Percentiles rank a stretch among this genome's conserved stretches.
Conservation (phyloP, 2,797 vertebrate genomes). For the Phoeniculus purpureus region DNA sequence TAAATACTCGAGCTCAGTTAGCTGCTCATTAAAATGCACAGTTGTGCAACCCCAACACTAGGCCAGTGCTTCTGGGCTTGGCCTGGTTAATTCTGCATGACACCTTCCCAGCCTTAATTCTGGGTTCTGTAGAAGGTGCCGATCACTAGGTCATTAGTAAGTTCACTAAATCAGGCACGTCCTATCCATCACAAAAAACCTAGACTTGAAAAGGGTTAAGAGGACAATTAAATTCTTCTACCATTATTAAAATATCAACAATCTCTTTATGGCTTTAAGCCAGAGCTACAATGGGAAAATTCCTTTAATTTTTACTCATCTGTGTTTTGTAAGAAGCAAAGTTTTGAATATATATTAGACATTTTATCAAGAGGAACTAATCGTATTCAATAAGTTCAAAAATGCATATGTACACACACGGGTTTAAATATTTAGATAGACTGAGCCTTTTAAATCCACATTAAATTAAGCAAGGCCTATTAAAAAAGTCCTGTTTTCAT, state of each 20-base stretch:
- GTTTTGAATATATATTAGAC: not conserved
- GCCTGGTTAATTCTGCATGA: not conserved
- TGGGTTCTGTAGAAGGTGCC: not conserved
- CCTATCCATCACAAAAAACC: not conserved
- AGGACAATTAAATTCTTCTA: not conserved
- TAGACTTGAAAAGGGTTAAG: not conserved
- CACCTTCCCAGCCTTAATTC: not conserved
- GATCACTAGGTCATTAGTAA: not conserved
- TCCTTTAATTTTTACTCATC: not conserved
- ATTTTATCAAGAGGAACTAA: not conserved
- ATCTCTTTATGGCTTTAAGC: not conserved
- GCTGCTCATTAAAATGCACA: slow-evolving; percentile 24
- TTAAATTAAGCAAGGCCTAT: not conserved
- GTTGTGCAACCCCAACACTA: slow-evolving; percentile 1
- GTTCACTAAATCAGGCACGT: not conserved
- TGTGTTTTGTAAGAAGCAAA: not conserved
- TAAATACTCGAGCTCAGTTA: slow-evolving; percentile 53
- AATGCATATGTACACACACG: not conserved
- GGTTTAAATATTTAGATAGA: not conserved
- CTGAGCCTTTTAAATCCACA: not conserved
- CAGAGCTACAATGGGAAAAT: not conserved
- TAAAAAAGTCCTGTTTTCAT: not conserved
- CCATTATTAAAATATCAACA: not conserved
- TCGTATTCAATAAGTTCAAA: not conserved
- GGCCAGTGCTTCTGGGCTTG: not conserved